Percentiles rank a stretch among this genome's conserved stretches.
Conservation (phyloP, 2,888 invertebrate genomes). For the Sarcophaga carnaria region DNA sequence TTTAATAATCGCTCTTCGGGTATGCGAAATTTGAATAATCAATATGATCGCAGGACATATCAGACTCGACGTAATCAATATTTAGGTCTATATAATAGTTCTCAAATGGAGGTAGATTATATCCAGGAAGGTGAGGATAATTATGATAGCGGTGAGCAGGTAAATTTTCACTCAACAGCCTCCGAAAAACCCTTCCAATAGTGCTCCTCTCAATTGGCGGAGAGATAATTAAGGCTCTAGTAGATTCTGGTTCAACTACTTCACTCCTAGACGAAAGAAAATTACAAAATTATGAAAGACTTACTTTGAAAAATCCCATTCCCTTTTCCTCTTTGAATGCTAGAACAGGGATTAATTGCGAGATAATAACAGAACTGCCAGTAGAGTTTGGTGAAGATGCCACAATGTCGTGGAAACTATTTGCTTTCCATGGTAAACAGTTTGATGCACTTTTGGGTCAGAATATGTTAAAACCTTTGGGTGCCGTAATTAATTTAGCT, state of each 20-base stretch:
- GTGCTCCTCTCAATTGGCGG: slow-evolving; percentile 33
- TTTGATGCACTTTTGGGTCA: slow-evolving; percentile 44
- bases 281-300: slow-evolving; percentile 45
- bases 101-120: too few species aligned
- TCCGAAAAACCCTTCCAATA: slow-evolving; percentile 46
- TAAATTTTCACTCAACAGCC: slow-evolving; percentile 59
- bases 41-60: too few species aligned
- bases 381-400: slow-evolving; percentile 43
- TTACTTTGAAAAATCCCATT: slow-evolving; percentile 24
- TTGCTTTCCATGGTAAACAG: slow-evolving; percentile 33
- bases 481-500: slow-evolving; percentile 39
- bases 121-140: slow-evolving; percentile 3
- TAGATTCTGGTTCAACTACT: slow-evolving; percentile 62
- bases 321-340: slow-evolving; percentile 45
- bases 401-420: slow-evolving; percentile 58
- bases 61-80: too few species aligned
- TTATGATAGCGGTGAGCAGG: slow-evolving; percentile 1
- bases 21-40: too few species aligned
- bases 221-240: slow-evolving; percentile 40
- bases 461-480: slow-evolving; percentile 41
- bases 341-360: slow-evolving; percentile 26
- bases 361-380: slow-evolving; percentile 45
- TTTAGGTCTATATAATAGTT: too few species aligned
- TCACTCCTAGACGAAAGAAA: slow-evolving; percentile 47
- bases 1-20: too few species aligned